These are phyloP conservation scores for Drosophila gunungcola DNA, from an alignment of 1,140 invertebrate species.

Conservation along the genomic window DNA sequence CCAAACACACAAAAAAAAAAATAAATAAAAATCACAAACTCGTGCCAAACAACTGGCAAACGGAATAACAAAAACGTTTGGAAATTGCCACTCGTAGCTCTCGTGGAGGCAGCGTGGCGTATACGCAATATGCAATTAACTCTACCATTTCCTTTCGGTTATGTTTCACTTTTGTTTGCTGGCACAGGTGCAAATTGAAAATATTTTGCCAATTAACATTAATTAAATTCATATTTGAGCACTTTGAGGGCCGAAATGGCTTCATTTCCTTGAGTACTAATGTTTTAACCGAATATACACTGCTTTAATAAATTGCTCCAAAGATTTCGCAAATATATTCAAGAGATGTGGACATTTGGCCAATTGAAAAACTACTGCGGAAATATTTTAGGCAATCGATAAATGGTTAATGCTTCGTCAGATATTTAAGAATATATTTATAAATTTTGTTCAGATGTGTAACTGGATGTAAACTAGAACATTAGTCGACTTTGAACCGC, in stretches of 20 bases:
- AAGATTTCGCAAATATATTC: not conserved
- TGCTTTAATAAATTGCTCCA: constrained; percentile 15
- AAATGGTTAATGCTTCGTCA: no score
- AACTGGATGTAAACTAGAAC: no score
- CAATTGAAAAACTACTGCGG: not conserved
- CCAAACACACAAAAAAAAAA: constrained; percentile 25
- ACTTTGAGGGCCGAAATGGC: constrained; percentile 16
- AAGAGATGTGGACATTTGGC: not conserved
- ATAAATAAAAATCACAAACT: constrained; percentile 14
- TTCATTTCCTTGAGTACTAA: constrained; percentile 13
- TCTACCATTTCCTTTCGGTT: constrained; percentile 54
- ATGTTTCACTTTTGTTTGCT: constrained; percentile 19
- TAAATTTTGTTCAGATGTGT: no score
- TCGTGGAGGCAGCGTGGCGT: constrained; percentile 39
- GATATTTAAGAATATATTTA: no score
- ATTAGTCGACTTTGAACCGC: no score
- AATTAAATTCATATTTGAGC: constrained; percentile 81
- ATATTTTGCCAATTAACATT: constrained; percentile 75
- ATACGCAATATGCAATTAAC: constrained; percentile 77
- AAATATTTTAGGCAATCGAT: not conserved
- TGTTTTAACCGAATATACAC: constrained; percentile 17
- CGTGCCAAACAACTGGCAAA: constrained; percentile 15
- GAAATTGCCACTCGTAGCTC: constrained; percentile 21
- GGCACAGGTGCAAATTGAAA: constrained; percentile 68
- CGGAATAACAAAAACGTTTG: constrained; percentile 27